Percentiles rank a stretch among this genome's conserved stretches.
Evolutionary conservation across 2,888 invertebrate species (phyloP).

Genomic region (Helleia helle): DNA sequence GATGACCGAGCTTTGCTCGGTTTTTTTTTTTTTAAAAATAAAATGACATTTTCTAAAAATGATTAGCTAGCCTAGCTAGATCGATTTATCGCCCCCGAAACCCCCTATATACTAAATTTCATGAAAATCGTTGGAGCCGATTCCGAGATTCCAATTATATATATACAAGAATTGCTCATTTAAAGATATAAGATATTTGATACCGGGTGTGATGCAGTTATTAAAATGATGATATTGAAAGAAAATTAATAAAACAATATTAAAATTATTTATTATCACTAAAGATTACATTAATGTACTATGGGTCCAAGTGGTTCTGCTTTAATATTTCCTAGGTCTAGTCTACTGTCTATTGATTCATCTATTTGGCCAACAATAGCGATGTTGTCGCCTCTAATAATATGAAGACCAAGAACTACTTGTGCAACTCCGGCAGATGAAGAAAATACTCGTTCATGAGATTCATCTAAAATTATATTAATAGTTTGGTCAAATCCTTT

Average conservation of each 20-base stretch:
- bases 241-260: too few species aligned
- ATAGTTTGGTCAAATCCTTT: slow-evolving; percentile 99
- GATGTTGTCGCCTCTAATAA: slow-evolving; percentile 98
- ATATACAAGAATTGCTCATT: too few species aligned
- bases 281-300: slow-evolving; percentile 72
- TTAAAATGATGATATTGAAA: slow-evolving; percentile 1
- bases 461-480: slow-evolving; percentile 97
- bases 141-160: too few species aligned
- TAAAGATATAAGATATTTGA: too few species aligned
- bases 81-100: too few species aligned
- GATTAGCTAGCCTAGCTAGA: too few species aligned
- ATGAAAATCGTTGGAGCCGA: too few species aligned
- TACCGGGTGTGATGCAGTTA: background rate
- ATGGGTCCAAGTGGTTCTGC: slow-evolving; percentile 89
- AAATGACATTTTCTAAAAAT: too few species aligned
- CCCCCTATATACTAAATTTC: too few species aligned
- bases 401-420: slow-evolving; percentile 96
- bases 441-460: slow-evolving; percentile 98
- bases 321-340: slow-evolving; percentile 85
- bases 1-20: too few species aligned
- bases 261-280: slow-evolving; percentile 11
- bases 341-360: slow-evolving; percentile 85
- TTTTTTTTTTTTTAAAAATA: too few species aligned
- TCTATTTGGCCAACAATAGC: slow-evolving; percentile 90
- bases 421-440: slow-evolving; percentile 86